phyloP scores from a whole-genome alignment of 2,888 invertebrate species.

The Orthosia cruda region DNA sequence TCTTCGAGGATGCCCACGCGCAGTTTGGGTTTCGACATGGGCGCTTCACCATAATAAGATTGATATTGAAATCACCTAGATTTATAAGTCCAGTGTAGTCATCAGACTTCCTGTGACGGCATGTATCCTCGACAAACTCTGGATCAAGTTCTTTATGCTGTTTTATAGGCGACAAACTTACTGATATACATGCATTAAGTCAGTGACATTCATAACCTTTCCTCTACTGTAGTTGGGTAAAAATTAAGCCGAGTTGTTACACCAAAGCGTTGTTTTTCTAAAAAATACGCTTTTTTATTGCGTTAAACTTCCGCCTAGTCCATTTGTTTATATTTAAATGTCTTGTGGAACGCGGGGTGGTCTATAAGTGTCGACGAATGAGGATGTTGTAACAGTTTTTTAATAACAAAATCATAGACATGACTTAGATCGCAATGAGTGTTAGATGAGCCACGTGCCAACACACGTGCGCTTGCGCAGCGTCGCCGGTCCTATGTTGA shows the following conservation, averaged over 20 bases:
- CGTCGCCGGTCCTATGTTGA: conserved; percentile 22
- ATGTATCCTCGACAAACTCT: conserved; percentile 2
- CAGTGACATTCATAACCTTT: neutral
- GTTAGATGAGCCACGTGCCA: conserved; percentile 33
- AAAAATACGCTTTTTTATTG: conserved; percentile 45
- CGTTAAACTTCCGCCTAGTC: conserved; percentile 51
- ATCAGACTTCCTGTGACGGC: neutral
- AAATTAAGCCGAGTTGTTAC: conserved; percentile 49
- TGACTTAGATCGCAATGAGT: conserved; percentile 41
- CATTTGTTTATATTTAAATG: conserved; percentile 43
- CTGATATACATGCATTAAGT: neutral
- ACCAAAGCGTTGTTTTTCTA: conserved; percentile 57
- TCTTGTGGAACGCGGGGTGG: conserved; percentile 26
- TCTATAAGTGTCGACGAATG: conserved; percentile 24
- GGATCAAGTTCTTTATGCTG: neutral
- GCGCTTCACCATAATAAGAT: too few relatives aligned
- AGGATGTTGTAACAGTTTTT: conserved; percentile 23
- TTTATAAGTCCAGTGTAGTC: conserved; percentile 14
- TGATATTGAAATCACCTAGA: too few relatives aligned
- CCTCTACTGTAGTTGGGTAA: conserved; percentile 40
- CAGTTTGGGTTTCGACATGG: too few relatives aligned
- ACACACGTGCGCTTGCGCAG: conserved; percentile 36
- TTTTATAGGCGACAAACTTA: neutral
- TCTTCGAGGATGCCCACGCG: too few relatives aligned
- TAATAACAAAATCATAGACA: conserved; percentile 29